Evolutionary conservation across 2,888 invertebrate species (phyloP).

Genomic region (Trichacis sp.): DNA sequence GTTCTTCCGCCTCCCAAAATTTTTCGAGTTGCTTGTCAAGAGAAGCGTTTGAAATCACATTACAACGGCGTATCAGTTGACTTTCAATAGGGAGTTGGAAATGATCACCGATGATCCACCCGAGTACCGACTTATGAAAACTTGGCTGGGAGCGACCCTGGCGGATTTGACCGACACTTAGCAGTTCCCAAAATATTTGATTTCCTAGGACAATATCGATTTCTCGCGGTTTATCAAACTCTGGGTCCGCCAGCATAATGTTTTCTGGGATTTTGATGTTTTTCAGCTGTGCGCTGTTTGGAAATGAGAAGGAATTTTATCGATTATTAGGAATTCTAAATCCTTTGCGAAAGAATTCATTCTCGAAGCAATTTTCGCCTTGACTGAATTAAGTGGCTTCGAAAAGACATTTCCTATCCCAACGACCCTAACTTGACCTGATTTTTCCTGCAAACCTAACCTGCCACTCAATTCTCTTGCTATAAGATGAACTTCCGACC

Average conservation of each 20-base stretch:
- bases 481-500: conserved; percentile 30
- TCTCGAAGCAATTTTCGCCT: too few relatives aligned
- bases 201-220: conserved; percentile 14
- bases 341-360: conserved; percentile 3
- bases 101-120: conserved; percentile 7
- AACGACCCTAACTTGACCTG: too few relatives aligned
- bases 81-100: background rate
- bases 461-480: conserved; percentile 17
- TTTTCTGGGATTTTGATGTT: conserved; percentile 3
- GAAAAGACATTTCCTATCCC: too few relatives aligned
- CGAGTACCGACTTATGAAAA: conserved; percentile 15
- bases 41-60: background rate
- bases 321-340: background rate
- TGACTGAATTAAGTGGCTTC: too few relatives aligned
- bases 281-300: too few relatives aligned
- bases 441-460: background rate
- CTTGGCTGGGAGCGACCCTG: background rate
- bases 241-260: conserved; percentile 8
- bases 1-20: conserved; percentile 25
- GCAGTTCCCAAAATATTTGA: conserved; percentile 7
- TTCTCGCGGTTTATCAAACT: conserved; percentile 1
- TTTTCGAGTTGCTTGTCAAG: conserved; percentile 11
- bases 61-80: background rate
- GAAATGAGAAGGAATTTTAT: conserved; percentile 12
- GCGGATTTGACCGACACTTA: conserved; percentile 10